These are phyloP conservation scores for Ruditapes philippinarum DNA, from an alignment of 1,140 invertebrate species.

Conservation along the genomic window DNA sequence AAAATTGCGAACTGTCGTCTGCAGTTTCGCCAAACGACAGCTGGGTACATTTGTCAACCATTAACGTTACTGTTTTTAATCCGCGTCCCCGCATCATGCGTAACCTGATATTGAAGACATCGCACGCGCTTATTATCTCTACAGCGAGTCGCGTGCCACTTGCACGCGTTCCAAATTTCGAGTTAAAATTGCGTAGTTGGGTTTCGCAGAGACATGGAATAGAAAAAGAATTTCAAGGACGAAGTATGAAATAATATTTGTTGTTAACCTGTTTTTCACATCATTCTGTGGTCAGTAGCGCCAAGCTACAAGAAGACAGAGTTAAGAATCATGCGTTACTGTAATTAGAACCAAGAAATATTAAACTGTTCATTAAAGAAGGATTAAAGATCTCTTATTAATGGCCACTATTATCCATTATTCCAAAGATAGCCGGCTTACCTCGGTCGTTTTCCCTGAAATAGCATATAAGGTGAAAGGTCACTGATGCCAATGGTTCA, in stretches of 20 bases:
- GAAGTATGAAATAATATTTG: too few relatives aligned
- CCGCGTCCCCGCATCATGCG: conserved; percentile 61
- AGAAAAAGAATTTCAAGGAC: too few relatives aligned
- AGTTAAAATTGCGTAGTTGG: not conserved
- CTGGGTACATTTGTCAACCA: conserved; percentile 62
- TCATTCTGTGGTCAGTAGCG: too few relatives aligned
- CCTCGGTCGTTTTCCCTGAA: conserved; percentile 53
- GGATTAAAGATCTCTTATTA: conserved; percentile 53
- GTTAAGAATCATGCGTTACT: not conserved
- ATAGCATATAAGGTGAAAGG: conserved; percentile 43
- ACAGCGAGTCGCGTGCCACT: conserved; percentile 43
- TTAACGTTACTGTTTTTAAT: conserved; percentile 67
- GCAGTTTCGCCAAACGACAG: conserved; percentile 55
- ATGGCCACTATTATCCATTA: conserved; percentile 52
- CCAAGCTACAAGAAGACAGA: too few relatives aligned
- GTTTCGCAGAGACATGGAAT: not conserved
- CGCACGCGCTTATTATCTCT: conserved; percentile 47
- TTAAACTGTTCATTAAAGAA: conserved; percentile 46
- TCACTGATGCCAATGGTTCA: conserved; percentile 39
- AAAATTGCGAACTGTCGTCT: conserved; percentile 59
- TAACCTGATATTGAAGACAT: conserved; percentile 43
- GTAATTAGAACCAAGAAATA: not conserved
- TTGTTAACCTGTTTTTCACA: too few relatives aligned
- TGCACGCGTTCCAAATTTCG: conserved; percentile 39
- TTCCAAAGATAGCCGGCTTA: conserved; percentile 41